Evolutionary conservation across 1,140 invertebrate species (phyloP), one percentile per base, ranked within the genome.

Genomic region (Zaprionus lachaisei): DNA sequence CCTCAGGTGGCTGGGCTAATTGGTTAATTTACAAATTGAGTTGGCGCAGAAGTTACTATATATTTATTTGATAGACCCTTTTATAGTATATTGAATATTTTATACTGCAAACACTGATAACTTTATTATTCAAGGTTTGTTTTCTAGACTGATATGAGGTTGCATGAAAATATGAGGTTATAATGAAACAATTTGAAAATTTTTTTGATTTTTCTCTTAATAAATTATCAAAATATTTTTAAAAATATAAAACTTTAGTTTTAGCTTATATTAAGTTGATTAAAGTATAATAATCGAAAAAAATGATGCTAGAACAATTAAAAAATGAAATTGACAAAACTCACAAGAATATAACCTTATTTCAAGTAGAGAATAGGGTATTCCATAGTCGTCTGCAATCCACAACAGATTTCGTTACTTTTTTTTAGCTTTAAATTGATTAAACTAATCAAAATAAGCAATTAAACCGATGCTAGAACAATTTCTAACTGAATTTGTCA

Each of bases 11-110:
- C 7, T 20, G 22, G 47, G 5, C 47, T 20, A 49, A 49, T 49
- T 49, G 47, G 47, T 49, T 49, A 49, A 49, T 49, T 49, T 49
- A 49, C 47, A 51, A 51, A 51, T 51, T 24, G 20, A 49, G 7
- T 4, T 17, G 5, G n/a, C 2, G n/a, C 47, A 11, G 47, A 11
- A 17, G 47, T 24, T 24, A 22, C 47, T 51, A 51, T 51, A 51
- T 7, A 4, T 51, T 12, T 0, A 5, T 20, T 51, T 49, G 17
- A 4, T 49, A 49, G 11, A 51, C 47, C 20, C 47, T 14, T 51
- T 51, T 51, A 14, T 6, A 41, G 11, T 14, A 49, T 49, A 24
- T 14, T 2, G 2, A 4, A 37, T 44, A 17, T 17, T 17, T 17
- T 5, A n/a, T 2, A 41, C 38, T 41, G 5, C 5, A 5, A 41